phyloP scores from a whole-genome alignment of 1,140 invertebrate genomes.

The Ips typographus region DNA sequence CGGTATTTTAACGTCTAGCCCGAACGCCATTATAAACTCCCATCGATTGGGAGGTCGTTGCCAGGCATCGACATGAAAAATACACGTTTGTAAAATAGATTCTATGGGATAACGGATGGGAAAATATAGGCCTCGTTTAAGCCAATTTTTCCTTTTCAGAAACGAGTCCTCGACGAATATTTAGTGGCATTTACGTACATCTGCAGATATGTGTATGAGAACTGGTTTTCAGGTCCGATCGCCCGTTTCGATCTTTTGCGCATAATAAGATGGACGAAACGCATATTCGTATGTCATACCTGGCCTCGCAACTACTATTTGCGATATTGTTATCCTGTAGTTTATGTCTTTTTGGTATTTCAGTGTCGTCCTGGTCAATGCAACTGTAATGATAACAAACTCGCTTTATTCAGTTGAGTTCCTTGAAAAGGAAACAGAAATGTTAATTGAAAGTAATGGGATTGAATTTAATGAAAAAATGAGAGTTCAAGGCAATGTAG shows the following conservation, averaged over 20 bases:
- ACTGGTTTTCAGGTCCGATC: slow-evolving; percentile 20
- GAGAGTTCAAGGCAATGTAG: too few species aligned
- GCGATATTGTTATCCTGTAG: slow-evolving; percentile 31
- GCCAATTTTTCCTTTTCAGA: slow-evolving; percentile 23
- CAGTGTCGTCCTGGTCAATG: slow-evolving; percentile 7
- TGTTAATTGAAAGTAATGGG: too few species aligned
- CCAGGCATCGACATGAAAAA: slow-evolving; percentile 26
- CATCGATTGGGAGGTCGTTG: slow-evolving; percentile 22
- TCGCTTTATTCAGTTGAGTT: too few species aligned
- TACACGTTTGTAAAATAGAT: slow-evolving; percentile 31
- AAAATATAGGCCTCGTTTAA: slow-evolving; percentile 27
- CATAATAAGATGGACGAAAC: slow-evolving; percentile 31
- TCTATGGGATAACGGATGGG: slow-evolving; percentile 27
- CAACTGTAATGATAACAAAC: too few species aligned
- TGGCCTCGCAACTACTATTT: slow-evolving; percentile 22
- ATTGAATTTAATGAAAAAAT: too few species aligned
- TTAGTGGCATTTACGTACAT: slow-evolving; percentile 30
- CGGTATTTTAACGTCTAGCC: slow-evolving; percentile 20
- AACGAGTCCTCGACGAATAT: slow-evolving; percentile 28
- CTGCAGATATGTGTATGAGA: slow-evolving; percentile 19
- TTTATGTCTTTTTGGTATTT: slow-evolving; percentile 9
- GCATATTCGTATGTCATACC: slow-evolving; percentile 33
- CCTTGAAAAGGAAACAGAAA: too few species aligned
- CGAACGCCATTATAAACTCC: slow-evolving; percentile 18
- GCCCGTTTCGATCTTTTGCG: slow-evolving; percentile 24